Base-by-base conservation (phyloP, 2,113 vertebrate species). In the Marcusenius ussheri region DNA sequence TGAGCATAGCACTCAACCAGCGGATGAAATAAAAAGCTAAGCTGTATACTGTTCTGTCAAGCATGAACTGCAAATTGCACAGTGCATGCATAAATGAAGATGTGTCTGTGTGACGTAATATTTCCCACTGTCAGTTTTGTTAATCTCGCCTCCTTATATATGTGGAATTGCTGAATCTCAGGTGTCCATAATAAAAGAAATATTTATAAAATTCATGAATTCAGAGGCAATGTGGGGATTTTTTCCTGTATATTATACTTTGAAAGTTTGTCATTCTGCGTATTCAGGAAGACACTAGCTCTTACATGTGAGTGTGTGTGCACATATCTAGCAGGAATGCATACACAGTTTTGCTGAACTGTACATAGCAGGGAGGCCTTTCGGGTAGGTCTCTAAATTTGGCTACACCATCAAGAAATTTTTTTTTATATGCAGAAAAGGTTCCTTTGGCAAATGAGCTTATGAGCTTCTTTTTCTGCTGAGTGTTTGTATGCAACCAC, bases 381-480 rank as follows among this genome's bases (percentile, higher is more conserved):
- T 91, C 89, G 91, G 83, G 88, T 94, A 92, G 92, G 91, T 93
- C 42, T 31, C 77, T 88, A 92, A 90, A 93, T 91, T 89, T 90
- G 88, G 90, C 80, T 42, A 90, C 87, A 83, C 53, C 53, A 90
- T 88, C 62, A 70, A 70, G 86, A 89, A 46, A 66, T 86, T 5
- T 17, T 58, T 84, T 93, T 93, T n/a, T 87, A 92, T 89, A 88
- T 89, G 91, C 84, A 85, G 89, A 90, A 89, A 83, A 66, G 87
- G 93, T 92, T 94, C 92, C 46, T 35, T 35, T 74, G 66, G 13
- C 31, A 39, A 77, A 77, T 91, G 91, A 92, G 91, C 85, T 92
- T 90, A 77, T 91, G 91, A 92, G 91, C 85, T 92, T 90, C 91
- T 90, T 89, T 21, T 56, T 87, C 50, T 39, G 31, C 86, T 46